Evolutionary conservation across 2,113 vertebrate genomes (phyloP).

Genomic region (Carettochelys insculpta): DNA sequence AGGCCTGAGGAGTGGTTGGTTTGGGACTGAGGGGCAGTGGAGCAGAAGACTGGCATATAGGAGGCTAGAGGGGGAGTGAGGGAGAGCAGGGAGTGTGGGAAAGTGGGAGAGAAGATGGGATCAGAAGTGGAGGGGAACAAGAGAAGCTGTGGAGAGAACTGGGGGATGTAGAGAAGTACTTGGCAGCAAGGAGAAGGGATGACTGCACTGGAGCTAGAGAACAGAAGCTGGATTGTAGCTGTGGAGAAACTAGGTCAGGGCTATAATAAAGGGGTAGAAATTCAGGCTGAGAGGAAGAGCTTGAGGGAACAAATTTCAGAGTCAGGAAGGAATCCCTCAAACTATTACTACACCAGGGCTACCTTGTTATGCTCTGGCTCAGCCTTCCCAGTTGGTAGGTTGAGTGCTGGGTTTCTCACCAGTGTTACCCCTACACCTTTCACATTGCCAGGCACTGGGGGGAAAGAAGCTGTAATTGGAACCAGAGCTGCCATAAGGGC

Average conservation of each 20-base stretch:
- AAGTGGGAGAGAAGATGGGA: too few relatives aligned
- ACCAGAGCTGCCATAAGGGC: neutral
- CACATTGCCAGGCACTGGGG: neutral
- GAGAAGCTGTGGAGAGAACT: too few relatives aligned
- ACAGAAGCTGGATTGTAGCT: neutral
- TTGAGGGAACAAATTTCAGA: neutral
- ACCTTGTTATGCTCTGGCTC: neutral
- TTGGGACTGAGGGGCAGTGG: neutral
- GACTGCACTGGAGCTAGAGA: neutral
- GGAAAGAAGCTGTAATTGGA: neutral
- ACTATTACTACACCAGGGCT: neutral
- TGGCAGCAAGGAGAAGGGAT: too few relatives aligned
- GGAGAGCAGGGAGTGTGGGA: too few relatives aligned
- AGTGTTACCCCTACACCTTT: neutral
- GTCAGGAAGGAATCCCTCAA: neutral
- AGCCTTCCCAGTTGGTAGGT: neutral
- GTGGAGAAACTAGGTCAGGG: neutral
- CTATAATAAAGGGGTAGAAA: neutral
- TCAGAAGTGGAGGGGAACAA: too few relatives aligned
- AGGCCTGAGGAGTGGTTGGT: neutral
- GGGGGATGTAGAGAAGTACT: too few relatives aligned
- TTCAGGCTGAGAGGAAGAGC: neutral
- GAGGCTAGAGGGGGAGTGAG: too few relatives aligned
- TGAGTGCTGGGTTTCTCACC: neutral
- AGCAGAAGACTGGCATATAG: neutral